Base-by-base conservation (phyloP, 92 coral and sea anemone genomes). In the Zoanthus sansibaricus region DNA sequence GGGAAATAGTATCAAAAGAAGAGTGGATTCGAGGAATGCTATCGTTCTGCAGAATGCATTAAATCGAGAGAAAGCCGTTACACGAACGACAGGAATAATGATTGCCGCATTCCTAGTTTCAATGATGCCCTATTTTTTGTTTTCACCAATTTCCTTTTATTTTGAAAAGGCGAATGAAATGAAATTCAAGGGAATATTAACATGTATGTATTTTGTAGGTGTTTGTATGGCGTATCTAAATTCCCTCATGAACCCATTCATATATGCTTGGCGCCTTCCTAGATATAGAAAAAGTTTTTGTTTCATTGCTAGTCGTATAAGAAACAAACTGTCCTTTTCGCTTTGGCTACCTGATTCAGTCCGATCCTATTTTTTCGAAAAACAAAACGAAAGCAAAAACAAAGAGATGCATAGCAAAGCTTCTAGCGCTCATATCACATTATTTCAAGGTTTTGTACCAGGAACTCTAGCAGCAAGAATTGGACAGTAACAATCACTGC, bases 181-280 rank as follows among this genome's bases (percentile, higher is more conserved):
- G 42, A 37, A 21, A 25, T 30, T 70, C 3, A 1, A 9, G 9
- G 45, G 5, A 70, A 70, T 32, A 8, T n/a, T 67, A 18, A 20
- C 31, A 4, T 67, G 72, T 33, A 14, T 70, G 42, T 21, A 32
- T 70, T 9, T 7, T 30, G 17, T 30, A 16, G 45, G 0, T 12
- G 15, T 6, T 7, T 16, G 9, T 44, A 6, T 9, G 10, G 6
- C 6, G 16, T 31, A 30, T 25, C 17, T 15, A 70, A 70, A 70
- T 12, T 70, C 74, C 30, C 74, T 70, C 31, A 70, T 70, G 4
- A 70, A 72, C 14, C 76, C 76, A 3, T 71, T 71, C 49, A 20
- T 71, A 12, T 71, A 71, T 33, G 44, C 75, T 33, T 71, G 75
- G 51, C 76, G 54, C 13, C 76, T 72, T 32, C 74, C 47, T 30